Conservation (phyloP, 2,888 invertebrate species). For the Heterodera filipjevi region DNA sequence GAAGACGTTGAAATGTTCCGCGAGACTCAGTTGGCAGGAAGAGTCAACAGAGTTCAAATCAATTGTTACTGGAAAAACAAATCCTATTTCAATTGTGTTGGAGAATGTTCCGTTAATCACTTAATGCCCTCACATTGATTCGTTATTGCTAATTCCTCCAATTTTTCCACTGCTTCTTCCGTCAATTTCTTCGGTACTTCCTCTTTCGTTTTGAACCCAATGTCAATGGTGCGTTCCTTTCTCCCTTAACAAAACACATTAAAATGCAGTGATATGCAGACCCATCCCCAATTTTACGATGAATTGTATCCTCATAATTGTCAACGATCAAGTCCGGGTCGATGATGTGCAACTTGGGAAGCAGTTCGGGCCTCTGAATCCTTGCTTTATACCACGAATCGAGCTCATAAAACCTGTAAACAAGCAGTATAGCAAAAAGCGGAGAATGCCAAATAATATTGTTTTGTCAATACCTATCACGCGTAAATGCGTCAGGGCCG, state of each 20-base stretch:
- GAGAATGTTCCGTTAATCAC: no score
- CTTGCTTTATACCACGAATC: constrained; percentile 66
- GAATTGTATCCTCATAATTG: constrained; percentile 47
- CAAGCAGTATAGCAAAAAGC: background rate
- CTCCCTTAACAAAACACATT: background rate
- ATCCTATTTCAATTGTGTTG: no score
- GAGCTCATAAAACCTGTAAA: constrained; percentile 61
- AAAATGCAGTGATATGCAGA: background rate
- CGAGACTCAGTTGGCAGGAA: constrained; percentile 41
- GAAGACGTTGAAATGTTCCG: constrained; percentile 61
- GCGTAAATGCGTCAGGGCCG: constrained; percentile 61
- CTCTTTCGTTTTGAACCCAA: constrained; percentile 52
- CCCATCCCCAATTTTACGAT: no score
- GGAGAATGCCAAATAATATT: no score
- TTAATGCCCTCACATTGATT: constrained; percentile 38
- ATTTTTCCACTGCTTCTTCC: constrained; percentile 29
- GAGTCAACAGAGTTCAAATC: constrained; percentile 40
- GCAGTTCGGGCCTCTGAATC: constrained; percentile 60
- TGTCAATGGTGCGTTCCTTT: constrained; percentile 44
- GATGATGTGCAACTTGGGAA: constrained; percentile 60
- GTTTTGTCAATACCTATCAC: no score
- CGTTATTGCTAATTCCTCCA: constrained; percentile 46
- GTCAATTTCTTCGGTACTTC: constrained; percentile 12
- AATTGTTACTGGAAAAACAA: constrained; percentile 46
- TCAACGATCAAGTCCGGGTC: constrained; percentile 54